phyloP scores from a whole-genome alignment of 2,113 vertebrate genomes.

The Puntigrus tetrazona region DNA sequence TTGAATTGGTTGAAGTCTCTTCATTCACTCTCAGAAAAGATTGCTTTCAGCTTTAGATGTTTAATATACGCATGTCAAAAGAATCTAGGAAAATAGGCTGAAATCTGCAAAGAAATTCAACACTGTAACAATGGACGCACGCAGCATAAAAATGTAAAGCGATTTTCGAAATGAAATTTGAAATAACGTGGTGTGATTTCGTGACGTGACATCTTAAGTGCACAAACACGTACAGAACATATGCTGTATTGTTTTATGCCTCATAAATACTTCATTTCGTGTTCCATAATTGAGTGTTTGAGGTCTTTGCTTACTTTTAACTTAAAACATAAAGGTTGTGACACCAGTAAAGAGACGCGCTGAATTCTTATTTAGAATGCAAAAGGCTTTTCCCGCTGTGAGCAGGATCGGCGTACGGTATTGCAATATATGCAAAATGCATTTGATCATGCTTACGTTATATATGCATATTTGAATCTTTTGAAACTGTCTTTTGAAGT shows the following conservation, averaged over 20 bases:
- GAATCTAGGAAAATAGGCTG: background rate
- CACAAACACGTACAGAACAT: background rate
- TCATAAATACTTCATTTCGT: background rate
- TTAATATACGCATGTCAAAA: slow-evolving; percentile 1
- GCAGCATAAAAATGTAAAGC: background rate
- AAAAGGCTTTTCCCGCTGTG: background rate
- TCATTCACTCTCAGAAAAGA: slow-evolving; percentile 5
- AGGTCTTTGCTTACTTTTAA: background rate
- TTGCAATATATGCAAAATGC: background rate
- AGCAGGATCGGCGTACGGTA: background rate
- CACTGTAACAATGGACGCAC: background rate
- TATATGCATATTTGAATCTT: background rate
- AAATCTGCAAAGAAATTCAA: background rate
- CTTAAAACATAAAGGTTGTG: background rate
- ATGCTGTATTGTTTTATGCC: slow-evolving; percentile 3
- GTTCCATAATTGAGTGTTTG: background rate
- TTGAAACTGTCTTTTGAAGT: background rate
- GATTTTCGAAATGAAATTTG: background rate
- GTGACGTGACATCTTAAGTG: background rate
- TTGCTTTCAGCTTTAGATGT: background rate
- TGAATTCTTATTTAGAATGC: background rate
- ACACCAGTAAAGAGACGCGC: background rate
- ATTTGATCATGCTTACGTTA: background rate
- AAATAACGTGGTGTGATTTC: background rate
- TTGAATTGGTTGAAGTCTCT: background rate